Evolutionary conservation across 2,888 invertebrate genomes (phyloP).

Genomic region (Ennomos quercinarius): DNA sequence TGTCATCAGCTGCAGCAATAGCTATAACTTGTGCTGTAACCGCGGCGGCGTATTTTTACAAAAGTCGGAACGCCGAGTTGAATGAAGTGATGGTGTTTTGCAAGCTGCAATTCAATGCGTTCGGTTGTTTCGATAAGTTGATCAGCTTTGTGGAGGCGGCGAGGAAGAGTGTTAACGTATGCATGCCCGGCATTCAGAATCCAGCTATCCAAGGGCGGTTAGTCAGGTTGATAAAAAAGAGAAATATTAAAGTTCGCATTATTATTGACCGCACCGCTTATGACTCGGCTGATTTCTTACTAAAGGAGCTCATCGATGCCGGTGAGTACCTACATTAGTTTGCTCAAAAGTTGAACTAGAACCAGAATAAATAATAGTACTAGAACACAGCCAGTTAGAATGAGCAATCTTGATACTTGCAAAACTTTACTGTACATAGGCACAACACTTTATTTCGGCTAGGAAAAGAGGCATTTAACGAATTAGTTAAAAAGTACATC

Average conservation of each 20-base stretch:
- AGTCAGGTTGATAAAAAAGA: slow-evolving; percentile 66
- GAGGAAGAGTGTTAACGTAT: slow-evolving; percentile 68
- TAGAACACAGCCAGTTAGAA: too few relatives aligned
- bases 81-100: slow-evolving; percentile 83
- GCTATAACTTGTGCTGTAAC: slow-evolving; percentile 74
- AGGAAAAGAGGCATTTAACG: too few relatives aligned
- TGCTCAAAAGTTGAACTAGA: too few relatives aligned
- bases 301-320: slow-evolving; percentile 72
- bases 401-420: too few relatives aligned
- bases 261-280: slow-evolving; percentile 74
- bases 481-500: too few relatives aligned
- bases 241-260: slow-evolving; percentile 69
- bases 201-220: slow-evolving; percentile 77
- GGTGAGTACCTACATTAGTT: slow-evolving; percentile 55
- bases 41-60: slow-evolving; percentile 76
- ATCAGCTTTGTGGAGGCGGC: slow-evolving; percentile 75
- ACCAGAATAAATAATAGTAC: too few relatives aligned
- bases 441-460: too few relatives aligned
- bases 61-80: slow-evolving; percentile 65
- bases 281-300: slow-evolving; percentile 69
- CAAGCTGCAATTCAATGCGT: slow-evolving; percentile 76
- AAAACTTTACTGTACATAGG: too few relatives aligned
- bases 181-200: slow-evolving; percentile 80
- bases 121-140: slow-evolving; percentile 77
- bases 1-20: slow-evolving; percentile 73